Conservation (phyloP, 2,888 invertebrate species). For the Gerosis bhagava region DNA sequence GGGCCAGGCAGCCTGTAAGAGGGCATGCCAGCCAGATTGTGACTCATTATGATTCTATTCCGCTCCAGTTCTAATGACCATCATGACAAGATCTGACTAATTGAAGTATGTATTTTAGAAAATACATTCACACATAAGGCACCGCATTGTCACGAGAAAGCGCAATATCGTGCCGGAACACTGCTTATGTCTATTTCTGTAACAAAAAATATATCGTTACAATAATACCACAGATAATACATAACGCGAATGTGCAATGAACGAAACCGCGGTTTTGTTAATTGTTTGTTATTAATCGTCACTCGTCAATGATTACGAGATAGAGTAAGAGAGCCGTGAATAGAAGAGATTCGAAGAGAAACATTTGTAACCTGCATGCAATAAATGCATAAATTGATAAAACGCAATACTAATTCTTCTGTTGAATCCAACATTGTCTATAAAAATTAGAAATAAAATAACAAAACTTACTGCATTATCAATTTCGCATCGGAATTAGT, state of each 20-base stretch:
- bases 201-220: constrained; percentile 56
- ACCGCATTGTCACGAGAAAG: constrained; percentile 69
- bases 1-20: constrained; percentile 90
- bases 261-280: constrained; percentile 11
- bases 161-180: constrained; percentile 67
- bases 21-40: constrained; percentile 91
- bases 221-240: constrained; percentile 19
- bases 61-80: constrained; percentile 63
- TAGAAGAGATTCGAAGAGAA: constrained; percentile 36
- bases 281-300: constrained; percentile 32
- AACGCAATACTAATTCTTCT: constrained; percentile 25
- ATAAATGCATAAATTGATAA: constrained; percentile 39
- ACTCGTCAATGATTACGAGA: constrained; percentile 32
- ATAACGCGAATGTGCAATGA: constrained; percentile 16
- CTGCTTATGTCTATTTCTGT: constrained; percentile 74
- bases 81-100: constrained; percentile 48
- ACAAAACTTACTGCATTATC: constrained; percentile 77
- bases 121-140: constrained; percentile 57
- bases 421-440: constrained; percentile 30
- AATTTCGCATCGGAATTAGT: constrained; percentile 71
- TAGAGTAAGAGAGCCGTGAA: constrained; percentile 29
- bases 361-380: constrained; percentile 56
- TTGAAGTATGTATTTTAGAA: constrained; percentile 49
- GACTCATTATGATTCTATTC: constrained; percentile 85
- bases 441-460: constrained; percentile 40